Evolutionary conservation across 2,113 vertebrate species (phyloP).

Genomic region (Hiodon tergisus): DNA sequence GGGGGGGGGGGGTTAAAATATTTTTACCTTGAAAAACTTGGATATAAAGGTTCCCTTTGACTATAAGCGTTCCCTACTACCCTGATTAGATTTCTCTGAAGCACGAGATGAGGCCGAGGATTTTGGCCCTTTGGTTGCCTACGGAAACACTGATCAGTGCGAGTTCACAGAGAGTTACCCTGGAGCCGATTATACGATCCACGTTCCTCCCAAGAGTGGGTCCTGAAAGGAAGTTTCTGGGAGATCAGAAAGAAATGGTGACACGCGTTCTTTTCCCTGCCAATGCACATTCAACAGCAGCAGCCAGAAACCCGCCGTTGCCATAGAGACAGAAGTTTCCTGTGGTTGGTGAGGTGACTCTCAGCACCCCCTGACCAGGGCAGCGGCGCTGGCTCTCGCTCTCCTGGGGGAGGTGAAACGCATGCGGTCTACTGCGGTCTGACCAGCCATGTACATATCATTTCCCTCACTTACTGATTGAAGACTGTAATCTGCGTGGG

Average conservation of each 20-base stretch:
- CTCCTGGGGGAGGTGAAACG: constrained; percentile 67
- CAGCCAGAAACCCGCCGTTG: constrained; percentile 55
- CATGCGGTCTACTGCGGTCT: constrained; percentile 57
- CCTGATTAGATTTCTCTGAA: background rate
- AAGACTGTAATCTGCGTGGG: constrained; percentile 73
- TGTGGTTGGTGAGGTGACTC: constrained; percentile 36
- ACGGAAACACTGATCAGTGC: too few species aligned
- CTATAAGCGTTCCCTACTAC: constrained; percentile 11
- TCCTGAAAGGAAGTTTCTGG: background rate
- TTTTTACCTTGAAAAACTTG: too few species aligned
- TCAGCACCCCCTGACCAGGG: constrained; percentile 53
- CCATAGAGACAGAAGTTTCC: constrained; percentile 49
- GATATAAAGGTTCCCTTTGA: constrained; percentile 33
- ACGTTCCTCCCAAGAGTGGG: constrained; percentile 35
- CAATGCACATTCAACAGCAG: constrained; percentile 63
- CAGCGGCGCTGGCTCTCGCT: constrained; percentile 58
- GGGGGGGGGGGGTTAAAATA: constrained; percentile 38
- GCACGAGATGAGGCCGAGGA: background rate
- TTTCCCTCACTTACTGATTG: constrained; percentile 72
- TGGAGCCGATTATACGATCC: background rate
- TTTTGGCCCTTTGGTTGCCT: too few species aligned
- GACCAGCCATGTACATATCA: constrained; percentile 74
- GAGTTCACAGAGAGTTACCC: background rate
- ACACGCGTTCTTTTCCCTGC: background rate
- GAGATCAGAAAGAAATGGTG: background rate